Evolutionary conservation across 2,797 vertebrate species (phyloP), one percentile per base, ranked within the genome.

Genomic region (Coreius guichenoti): DNA sequence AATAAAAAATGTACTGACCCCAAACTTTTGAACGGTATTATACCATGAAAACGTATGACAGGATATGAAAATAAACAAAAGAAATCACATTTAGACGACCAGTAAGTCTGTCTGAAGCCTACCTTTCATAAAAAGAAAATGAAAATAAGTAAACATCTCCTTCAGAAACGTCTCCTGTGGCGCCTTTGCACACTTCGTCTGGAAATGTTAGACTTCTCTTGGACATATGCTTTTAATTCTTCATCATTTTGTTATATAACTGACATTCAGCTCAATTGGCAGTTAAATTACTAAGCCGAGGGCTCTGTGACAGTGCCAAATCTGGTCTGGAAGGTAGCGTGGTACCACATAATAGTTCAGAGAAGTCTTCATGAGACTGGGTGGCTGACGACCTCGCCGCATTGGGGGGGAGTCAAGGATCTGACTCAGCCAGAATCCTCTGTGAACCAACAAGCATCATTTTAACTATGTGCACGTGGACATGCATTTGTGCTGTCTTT

Each of bases 171-270:
- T 79, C 21, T 79, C 36, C 75, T 68, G 23, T 39, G 17, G 2
- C 6, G 23, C 45, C 67, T 82, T 82, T 8, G 39, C 81, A 43
- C 49, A n/a, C 33, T 49, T 29, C 19, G 0, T 72, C 67, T 85
- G 83, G 51, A 85, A 80, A 85, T 63, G 51, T 79, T 51, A 47
- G 58, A 63, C 82, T 65, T 61, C n/a, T 70, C 63, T 39, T 26
- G 36, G n/a, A 83, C 79, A 86, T 88, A 84, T 85, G 87, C 81
- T 85, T 80, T 85, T 78, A 67, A 80, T 89, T 73, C 33, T 70
- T 29, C 54, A 31, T 61, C 31, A 26, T 70, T 63, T 36, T 73
- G 54, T 85, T 85, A 85, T 80, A 80, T 80, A 80, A 80, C 83
- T 85, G 83, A 80, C 85, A 83, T 80, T 77, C 56, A 82, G 49